Evolutionary conservation across 2,113 vertebrate species (phyloP), one percentile per base, ranked within the genome.

Genomic region (Gallinago undulata): DNA sequence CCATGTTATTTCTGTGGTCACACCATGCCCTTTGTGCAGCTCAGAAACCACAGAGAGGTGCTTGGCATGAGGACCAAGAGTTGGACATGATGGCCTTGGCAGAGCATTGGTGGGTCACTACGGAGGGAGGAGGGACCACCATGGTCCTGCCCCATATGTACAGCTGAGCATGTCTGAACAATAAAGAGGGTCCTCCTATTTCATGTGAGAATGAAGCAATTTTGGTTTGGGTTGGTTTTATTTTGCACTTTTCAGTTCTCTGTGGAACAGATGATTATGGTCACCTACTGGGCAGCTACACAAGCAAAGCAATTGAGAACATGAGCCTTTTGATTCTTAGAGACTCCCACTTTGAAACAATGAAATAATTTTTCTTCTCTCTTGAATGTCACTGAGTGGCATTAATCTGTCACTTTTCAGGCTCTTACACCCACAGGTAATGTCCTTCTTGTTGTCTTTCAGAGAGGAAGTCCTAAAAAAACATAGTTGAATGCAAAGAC

Each of bases 61-160:
- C 28, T 67, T 2, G 8, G 45, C 56, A 45, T 1, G 0, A 37
- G 6, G 27, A 11, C 21, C 30, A 33, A 59, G 45, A 59, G 67
- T 14, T 56, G 39, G 45, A 41, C 2, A 1, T 53, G 21, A 77
- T 10, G 50, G 43, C 27, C 67, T 75, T 1, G 1, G 21, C n/a
- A 3, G 11, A 55, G 23, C 4, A 2, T 30, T 2, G 2, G 21
- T 0, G 2, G 28, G n/a, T 82, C 53, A 16, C n/a, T 55, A 2
- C 4, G 6, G 6, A 22, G 33, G 48, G 33, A 51, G 33, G 10
- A 5, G 23, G 11, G 30, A n/a, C 28, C 33, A 53, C 41, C 10
- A 4, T 3, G 13, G 30, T 35, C 60, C 48, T 43, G 59, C n/a
- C 48, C 0, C 0, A 23, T 16, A 12, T 2, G 12, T 27, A 35